Base-by-base conservation (phyloP, 2,888 invertebrate genomes). In the Tinea pellionella region DNA sequence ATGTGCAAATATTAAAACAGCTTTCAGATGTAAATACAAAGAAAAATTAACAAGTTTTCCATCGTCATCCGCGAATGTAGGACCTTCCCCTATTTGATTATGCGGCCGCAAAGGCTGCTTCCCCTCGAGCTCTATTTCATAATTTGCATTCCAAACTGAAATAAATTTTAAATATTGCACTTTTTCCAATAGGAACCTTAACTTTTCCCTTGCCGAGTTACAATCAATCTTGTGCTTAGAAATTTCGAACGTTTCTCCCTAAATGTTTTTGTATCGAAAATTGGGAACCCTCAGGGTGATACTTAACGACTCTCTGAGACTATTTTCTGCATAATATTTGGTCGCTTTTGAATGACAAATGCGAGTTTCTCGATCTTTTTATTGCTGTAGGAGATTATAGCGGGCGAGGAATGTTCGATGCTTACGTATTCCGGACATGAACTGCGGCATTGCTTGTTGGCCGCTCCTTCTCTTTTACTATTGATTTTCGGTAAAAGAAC, bases 101-200 rank as follows among this genome's bases (percentile, higher is more conserved):
- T 59, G 58, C 58, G 62, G 29, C 55, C 55, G 29, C 55, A 24
- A 55, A 47, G 47, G 47, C 18, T 47, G 47, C 15, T 4, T 57
- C 57, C 57, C 74, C 78, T 79, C 79, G 72, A 74, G 75, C 81
- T 83, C 80, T 80, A 80, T 83, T 81, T 80, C 83, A 84, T 81
- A 84, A 85, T 85, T 85, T 85, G 84, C 85, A 85, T 85, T 73
- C 80, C 74, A 78, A 79, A 80, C 76, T 80, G 78, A 85, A 83
- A 84, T 84, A 85, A 84, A 82, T 84, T 83, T 84, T 77, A 82
- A 85, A 83, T 84, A 84, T 84, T 79, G 76, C 78, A 65, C 41
- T 47, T 59, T 59, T 59, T 15, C 41, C 19, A 53, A 53, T 24
- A 61, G 77, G 77, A 81, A 69, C 78, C 78, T 78, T 80, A 82